A percentile compares a stretch with the other conserved stretches of the same genome.
phyloP scores from a whole-genome alignment of 2,888 invertebrate species.

The Tetramorium bicarinatum region DNA sequence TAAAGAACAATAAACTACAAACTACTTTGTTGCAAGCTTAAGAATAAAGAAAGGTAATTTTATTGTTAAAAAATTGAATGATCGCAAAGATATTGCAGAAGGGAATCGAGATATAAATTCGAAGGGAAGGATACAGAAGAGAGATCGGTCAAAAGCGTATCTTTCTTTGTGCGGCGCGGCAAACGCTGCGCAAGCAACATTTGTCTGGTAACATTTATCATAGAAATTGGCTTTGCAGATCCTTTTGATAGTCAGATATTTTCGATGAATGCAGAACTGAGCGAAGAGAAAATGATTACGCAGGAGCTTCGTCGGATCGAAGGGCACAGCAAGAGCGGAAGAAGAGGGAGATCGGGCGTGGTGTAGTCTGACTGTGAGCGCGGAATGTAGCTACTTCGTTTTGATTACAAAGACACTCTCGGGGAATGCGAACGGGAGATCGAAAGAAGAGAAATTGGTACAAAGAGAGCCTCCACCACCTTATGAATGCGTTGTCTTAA shows the following conservation, averaged over 20 bases:
- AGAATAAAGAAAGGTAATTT: not conserved
- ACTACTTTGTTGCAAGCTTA: not conserved
- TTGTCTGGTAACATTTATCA: constrained; percentile 48
- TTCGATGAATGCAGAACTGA: constrained; percentile 35
- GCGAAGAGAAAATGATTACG: constrained; percentile 35
- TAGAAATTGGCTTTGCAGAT: constrained; percentile 43
- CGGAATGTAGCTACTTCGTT: constrained; percentile 57
- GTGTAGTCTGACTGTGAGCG: not conserved
- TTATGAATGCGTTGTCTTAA: constrained; percentile 17
- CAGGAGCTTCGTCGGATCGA: constrained; percentile 22
- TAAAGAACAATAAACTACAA: not conserved
- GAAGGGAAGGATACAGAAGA: not conserved
- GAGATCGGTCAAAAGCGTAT: not conserved
- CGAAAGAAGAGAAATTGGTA: constrained; percentile 33
- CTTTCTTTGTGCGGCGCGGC: not conserved
- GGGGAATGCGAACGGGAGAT: not conserved
- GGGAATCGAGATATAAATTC: constrained; percentile 33
- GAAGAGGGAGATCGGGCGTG: not conserved
- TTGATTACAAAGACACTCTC: constrained; percentile 60
- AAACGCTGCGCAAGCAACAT: constrained; percentile 38
- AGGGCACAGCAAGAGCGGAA: not conserved
- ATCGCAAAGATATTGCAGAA: not conserved
- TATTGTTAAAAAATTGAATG: constrained; percentile 21
- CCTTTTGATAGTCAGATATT: constrained; percentile 44
- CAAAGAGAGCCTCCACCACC: constrained; percentile 5